Evolutionary conservation across 2,797 vertebrate species (phyloP).

Genomic region (Betta splendens): DNA sequence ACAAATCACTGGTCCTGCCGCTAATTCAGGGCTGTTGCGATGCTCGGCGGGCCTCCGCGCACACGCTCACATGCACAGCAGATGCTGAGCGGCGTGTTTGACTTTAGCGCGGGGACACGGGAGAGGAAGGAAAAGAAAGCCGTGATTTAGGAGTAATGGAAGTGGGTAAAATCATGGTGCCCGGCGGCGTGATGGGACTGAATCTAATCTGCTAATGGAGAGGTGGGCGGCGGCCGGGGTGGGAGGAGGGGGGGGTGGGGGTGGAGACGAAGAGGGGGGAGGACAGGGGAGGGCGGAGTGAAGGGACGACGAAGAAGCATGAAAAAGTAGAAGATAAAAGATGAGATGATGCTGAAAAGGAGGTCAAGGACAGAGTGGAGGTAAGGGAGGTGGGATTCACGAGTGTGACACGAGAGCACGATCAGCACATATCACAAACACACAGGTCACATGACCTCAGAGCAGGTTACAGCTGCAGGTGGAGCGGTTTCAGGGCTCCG

Average conservation of each 20-base stretch:
- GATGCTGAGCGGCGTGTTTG: constrained; percentile 51
- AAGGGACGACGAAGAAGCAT: neutral
- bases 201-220: constrained; percentile 82
- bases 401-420: constrained; percentile 46
- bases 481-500: no score
- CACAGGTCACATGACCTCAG: no score
- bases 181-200: constrained; percentile 76
- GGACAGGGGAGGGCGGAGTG: constrained; percentile 18
- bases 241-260: constrained; percentile 17
- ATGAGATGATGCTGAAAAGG: constrained; percentile 3
- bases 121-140: constrained; percentile 46
- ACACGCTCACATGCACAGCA: constrained; percentile 39
- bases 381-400: constrained; percentile 29
- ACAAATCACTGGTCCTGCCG: constrained; percentile 65
- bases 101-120: constrained; percentile 46
- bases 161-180: constrained; percentile 78
- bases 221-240: constrained; percentile 35
- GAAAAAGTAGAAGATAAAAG: neutral
- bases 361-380: constrained; percentile 40
- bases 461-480: no score
- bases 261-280: constrained; percentile 34
- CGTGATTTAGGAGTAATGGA: constrained; percentile 80
- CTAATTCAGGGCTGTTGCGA: constrained; percentile 61
- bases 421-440: constrained; percentile 57
- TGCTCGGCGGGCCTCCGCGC: constrained; percentile 49